Evolutionary conservation across 1,140 invertebrate species (phyloP).

Genomic region (Tyrophagus putrescentiae): DNA sequence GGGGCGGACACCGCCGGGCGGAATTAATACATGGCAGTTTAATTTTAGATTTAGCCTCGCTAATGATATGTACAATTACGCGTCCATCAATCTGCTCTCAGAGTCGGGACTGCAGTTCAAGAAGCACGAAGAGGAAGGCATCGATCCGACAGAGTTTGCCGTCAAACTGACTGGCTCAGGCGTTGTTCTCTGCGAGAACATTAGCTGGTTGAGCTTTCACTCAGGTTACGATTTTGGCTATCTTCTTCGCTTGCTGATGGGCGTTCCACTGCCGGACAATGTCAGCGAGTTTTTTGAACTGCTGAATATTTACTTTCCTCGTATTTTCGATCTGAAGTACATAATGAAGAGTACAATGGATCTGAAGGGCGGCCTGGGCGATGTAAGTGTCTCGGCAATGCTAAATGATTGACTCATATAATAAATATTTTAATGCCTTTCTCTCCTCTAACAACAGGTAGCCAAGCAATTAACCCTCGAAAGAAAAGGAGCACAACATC

Average conservation of each 20-base stretch:
- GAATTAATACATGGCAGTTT: conserved; percentile 43
- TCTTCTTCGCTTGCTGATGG: conserved; percentile 79
- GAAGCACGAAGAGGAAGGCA: conserved; percentile 92
- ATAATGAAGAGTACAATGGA: conserved; percentile 97
- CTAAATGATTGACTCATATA: neutral
- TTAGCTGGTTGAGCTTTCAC: conserved; percentile 96
- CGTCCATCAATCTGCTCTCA: conserved; percentile 86
- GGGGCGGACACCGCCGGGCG: conserved; percentile 34
- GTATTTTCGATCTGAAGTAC: conserved; percentile 95
- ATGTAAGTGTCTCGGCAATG: conserved; percentile 35
- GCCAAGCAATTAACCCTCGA: conserved; percentile 74
- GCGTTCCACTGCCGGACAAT: conserved; percentile 72
- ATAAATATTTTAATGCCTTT: conserved; percentile 16
- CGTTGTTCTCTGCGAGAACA: conserved; percentile 81
- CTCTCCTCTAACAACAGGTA: conserved; percentile 37
- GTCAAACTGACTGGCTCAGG: conserved; percentile 92
- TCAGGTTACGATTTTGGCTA: conserved; percentile 98
- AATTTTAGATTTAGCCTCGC: conserved; percentile 50
- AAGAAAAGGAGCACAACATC: conserved; percentile 87
- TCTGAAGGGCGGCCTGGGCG: conserved; percentile 89
- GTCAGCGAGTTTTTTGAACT: conserved; percentile 89
- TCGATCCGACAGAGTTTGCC: conserved; percentile 87
- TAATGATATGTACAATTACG: conserved; percentile 96
- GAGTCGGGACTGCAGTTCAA: conserved; percentile 95
- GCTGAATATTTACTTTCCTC: conserved; percentile 82